These are phyloP conservation scores for Drosophila mimetica DNA, from an alignment of 2,888 invertebrate species.

Conservation along the genomic window DNA sequence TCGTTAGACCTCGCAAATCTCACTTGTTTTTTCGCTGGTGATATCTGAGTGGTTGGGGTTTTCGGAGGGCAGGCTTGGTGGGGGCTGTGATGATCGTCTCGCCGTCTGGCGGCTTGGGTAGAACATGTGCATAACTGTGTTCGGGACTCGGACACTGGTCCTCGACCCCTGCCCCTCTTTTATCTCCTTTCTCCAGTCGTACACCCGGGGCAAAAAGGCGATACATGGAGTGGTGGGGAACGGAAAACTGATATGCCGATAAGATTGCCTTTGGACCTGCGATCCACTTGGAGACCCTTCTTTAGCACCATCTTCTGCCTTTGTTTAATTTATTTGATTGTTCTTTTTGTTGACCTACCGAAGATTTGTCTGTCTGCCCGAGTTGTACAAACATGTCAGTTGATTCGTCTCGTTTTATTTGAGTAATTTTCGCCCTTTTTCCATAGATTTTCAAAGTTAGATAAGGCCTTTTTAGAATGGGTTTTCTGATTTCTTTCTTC, in stretches of 20 bases:
- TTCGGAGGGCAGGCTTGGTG: constrained; percentile 31
- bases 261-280: constrained; percentile 68
- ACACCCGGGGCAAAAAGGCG: constrained; percentile 70
- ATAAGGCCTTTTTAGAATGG: constrained; percentile 51
- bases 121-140: constrained; percentile 76
- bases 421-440: constrained; percentile 74
- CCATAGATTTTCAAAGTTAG: constrained; percentile 61
- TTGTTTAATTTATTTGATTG: constrained; percentile 80
- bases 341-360: constrained; percentile 67
- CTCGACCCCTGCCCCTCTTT: constrained; percentile 24
- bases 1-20: background rate
- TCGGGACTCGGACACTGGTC: constrained; percentile 46
- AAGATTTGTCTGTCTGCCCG: constrained; percentile 46
- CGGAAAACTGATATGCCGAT: constrained; percentile 69
- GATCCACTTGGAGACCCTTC: constrained; percentile 58
- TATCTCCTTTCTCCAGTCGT: constrained; percentile 12
- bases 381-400: constrained; percentile 76
- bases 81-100: constrained; percentile 52
- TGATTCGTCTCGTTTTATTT: constrained; percentile 56
- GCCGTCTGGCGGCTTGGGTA: constrained; percentile 43
- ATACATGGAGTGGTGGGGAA: constrained; percentile 55
- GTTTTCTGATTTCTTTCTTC: constrained; percentile 41
- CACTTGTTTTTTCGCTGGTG: constrained; percentile 23
- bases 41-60: constrained; percentile 14
- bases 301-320: constrained; percentile 54